phyloP scores from a whole-genome alignment of 2,888 invertebrate genomes.

The Diloba caeruleocephala region DNA sequence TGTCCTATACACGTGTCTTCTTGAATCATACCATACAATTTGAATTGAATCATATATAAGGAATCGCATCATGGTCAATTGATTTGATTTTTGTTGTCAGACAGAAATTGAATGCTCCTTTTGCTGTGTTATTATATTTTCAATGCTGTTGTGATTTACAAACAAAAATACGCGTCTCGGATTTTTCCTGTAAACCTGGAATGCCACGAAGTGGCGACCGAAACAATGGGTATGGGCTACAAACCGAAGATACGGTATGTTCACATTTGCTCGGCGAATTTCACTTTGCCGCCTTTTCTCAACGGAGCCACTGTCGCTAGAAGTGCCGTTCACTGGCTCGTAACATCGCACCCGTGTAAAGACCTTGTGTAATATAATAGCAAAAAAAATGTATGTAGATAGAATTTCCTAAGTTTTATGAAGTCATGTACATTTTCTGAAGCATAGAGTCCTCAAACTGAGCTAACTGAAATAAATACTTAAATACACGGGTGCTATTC shows the following conservation, averaged over 20 bases:
- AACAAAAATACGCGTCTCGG: constrained; percentile 4
- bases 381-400: not conserved
- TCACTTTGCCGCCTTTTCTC: constrained; percentile 11
- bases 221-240: constrained; percentile 2
- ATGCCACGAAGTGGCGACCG: constrained; percentile 4
- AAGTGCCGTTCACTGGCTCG: constrained; percentile 11
- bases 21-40: too few relatives aligned
- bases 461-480: too few relatives aligned
- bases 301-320: constrained; percentile 8
- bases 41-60: too few relatives aligned
- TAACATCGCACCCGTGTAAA: constrained; percentile 8
- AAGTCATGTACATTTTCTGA: not conserved
- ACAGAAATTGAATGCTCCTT: too few relatives aligned
- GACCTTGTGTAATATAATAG: constrained; percentile 3
- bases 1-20: too few relatives aligned
- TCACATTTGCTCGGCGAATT: constrained; percentile 25
- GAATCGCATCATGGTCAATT: too few relatives aligned
- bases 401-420: not conserved
- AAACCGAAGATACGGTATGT: constrained; percentile 18
- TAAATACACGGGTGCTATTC: too few relatives aligned
- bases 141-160: not conserved
- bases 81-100: too few relatives aligned
- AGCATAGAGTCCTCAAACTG: too few relatives aligned
- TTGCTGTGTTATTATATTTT: too few relatives aligned
- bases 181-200: constrained; percentile 4